A percentile compares a stretch with the other conserved stretches of the same genome.
These are phyloP conservation scores for Caenorhabditis sulstoni DNA, from an alignment of 2,888 invertebrate species.

Conservation along the genomic window DNA sequence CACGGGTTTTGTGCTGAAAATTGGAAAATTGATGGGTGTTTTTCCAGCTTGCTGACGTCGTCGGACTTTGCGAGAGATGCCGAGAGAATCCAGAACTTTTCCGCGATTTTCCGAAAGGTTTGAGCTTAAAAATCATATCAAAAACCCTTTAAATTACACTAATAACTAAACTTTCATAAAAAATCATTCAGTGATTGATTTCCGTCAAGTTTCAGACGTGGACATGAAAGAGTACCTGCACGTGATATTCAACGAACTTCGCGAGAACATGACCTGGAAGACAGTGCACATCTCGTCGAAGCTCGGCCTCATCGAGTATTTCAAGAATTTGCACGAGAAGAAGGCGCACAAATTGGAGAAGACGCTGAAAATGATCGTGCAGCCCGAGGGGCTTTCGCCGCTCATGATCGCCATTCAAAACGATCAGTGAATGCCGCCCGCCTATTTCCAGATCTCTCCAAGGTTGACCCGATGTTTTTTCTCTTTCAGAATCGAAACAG, in stretches of 20 bases:
- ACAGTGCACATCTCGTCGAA: conserved; percentile 61
- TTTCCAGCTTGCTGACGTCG: conserved; percentile 62
- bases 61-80: conserved; percentile 67
- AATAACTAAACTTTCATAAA: too few relatives aligned
- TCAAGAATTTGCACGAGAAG: conserved; percentile 38
- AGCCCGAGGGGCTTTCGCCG: conserved; percentile 75
- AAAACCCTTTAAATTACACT: too few relatives aligned
- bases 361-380: conserved; percentile 62
- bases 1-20: too few relatives aligned
- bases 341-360: conserved; percentile 39
- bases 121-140: too few relatives aligned
- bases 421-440: conserved; percentile 68
- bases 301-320: conserved; percentile 62
- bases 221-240: conserved; percentile 56
- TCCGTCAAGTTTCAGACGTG: conserved; percentile 43
- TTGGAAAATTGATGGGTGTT: not conserved
- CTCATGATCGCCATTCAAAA: conserved; percentile 76
- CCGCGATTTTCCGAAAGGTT: conserved; percentile 55
- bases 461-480: not conserved
- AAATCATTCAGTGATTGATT: too few relatives aligned
- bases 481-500: conserved; percentile 66
- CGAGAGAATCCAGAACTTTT: conserved; percentile 68
- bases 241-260: conserved; percentile 56
- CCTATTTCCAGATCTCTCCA: not conserved
- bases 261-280: conserved; percentile 68